phyloP scores from a whole-genome alignment of 2,113 vertebrate species.

The Anoura caudifer region DNA sequence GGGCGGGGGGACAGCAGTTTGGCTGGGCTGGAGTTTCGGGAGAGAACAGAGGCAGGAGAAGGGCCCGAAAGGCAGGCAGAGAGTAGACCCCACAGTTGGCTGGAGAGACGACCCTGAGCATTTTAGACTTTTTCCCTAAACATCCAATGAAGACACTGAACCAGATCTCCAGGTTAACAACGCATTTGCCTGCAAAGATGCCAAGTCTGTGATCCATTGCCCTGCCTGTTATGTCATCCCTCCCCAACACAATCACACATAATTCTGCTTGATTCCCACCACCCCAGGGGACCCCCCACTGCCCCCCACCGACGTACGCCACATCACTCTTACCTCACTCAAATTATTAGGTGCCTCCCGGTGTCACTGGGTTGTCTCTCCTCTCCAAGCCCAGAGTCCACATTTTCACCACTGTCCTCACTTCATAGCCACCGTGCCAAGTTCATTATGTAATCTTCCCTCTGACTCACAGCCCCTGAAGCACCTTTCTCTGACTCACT shows the following conservation, averaged over 20 bases:
- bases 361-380: not conserved
- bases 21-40: not conserved
- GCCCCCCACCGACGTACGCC: accelerated
- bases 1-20: too few species aligned
- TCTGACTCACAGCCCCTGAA: constrained; percentile 22
- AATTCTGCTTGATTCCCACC: not conserved
- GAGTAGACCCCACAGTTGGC: accelerated
- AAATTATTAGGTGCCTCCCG: not conserved
- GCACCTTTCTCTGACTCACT: constrained; percentile 31
- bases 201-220: not conserved
- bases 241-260: not conserved
- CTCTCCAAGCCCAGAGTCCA: not conserved
- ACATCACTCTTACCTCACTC: not conserved
- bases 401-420: not conserved
- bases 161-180: not conserved
- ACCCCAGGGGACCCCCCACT: not conserved
- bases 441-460: not conserved
- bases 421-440: not conserved
- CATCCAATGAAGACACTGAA: not conserved
- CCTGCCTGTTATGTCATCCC: too few species aligned
- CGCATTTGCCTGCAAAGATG: not conserved
- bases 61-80: not conserved
- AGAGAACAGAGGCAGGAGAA: not conserved
- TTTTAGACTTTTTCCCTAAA: not conserved
- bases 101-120: not conserved